Evolutionary conservation across 2,888 invertebrate species (phyloP).

Genomic region (Malachius bipustulatus): DNA sequence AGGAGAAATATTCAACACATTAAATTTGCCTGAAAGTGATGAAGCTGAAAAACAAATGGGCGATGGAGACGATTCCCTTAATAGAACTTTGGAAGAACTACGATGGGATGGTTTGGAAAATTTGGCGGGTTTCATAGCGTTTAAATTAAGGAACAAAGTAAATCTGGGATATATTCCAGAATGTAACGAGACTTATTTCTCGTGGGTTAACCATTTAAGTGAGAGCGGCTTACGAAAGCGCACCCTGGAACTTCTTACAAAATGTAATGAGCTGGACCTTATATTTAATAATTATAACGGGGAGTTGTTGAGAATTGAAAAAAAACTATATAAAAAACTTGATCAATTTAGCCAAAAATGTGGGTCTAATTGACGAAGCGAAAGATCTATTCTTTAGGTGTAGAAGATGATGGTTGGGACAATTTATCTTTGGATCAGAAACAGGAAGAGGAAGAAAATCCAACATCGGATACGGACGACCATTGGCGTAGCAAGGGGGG

Average conservation of each 20-base stretch:
- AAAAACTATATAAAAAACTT: constrained; percentile 2
- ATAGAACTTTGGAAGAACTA: constrained; percentile 12
- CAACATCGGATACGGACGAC: too few relatives aligned
- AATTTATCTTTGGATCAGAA: too few relatives aligned
- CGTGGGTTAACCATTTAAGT: constrained; percentile 16
- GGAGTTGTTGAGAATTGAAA: neutral
- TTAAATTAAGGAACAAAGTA: constrained; percentile 17
- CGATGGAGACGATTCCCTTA: neutral
- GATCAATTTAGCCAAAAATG: constrained; percentile 1
- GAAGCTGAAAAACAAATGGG: too few relatives aligned
- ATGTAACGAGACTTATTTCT: constrained; percentile 11
- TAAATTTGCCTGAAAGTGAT: too few relatives aligned
- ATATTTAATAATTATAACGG: constrained; percentile 2
- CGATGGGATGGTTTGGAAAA: constrained; percentile 20
- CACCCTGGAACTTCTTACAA: constrained; percentile 11
- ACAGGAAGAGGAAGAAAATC: too few relatives aligned
- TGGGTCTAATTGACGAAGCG: constrained; percentile 4
- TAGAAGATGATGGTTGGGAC: neutral
- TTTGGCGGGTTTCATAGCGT: constrained; percentile 20
- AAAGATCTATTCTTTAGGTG: constrained; percentile 5
- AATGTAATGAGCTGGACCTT: constrained; percentile 1
- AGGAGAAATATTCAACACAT: too few relatives aligned
- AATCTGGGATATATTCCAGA: constrained; percentile 16
- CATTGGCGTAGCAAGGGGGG: too few relatives aligned
- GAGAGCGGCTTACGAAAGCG: constrained; percentile 16